Evolutionary conservation across 2,888 invertebrate genomes (phyloP).

Genomic region (Clivina fossor): DNA sequence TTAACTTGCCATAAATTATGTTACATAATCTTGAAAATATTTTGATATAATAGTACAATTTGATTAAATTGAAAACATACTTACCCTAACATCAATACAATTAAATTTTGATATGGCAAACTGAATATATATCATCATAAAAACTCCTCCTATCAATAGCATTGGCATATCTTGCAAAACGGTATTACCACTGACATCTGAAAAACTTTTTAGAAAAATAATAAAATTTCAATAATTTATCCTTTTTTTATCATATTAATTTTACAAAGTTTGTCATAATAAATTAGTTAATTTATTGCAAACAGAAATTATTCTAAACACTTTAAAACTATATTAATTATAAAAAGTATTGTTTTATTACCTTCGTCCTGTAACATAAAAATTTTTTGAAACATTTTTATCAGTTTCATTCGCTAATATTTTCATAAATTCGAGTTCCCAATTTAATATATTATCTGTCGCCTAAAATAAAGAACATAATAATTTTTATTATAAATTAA

Average conservation of each 20-base stretch:
- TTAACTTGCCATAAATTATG: too few relatives aligned
- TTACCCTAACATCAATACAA: constrained; percentile 71
- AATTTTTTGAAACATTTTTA: constrained; percentile 54
- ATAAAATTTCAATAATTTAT: too few relatives aligned
- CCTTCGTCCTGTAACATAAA: constrained; percentile 65
- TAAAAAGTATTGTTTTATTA: constrained; percentile 40
- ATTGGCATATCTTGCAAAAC: constrained; percentile 75
- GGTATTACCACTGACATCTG: constrained; percentile 69
- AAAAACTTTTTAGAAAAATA: constrained; percentile 65
- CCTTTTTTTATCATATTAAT: too few relatives aligned
- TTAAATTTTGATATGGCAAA: constrained; percentile 73
- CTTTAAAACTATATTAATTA: background rate
- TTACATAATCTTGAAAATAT: too few relatives aligned
- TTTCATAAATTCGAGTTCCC: constrained; percentile 63
- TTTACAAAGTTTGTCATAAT: too few relatives aligned
- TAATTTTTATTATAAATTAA: background rate
- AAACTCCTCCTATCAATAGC: constrained; percentile 64
- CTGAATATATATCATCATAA: constrained; percentile 76
- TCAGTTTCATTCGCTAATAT: constrained; percentile 52
- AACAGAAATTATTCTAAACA: constrained; percentile 2
- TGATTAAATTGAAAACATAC: constrained; percentile 38
- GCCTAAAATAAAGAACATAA: constrained; percentile 47
- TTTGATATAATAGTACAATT: too few relatives aligned
- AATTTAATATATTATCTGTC: constrained; percentile 58
- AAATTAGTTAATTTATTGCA: too few relatives aligned